Percentiles rank a stretch among this genome's conserved stretches.
Conservation (phyloP, 1,140 invertebrate species). For the Drosophila miranda region DNA sequence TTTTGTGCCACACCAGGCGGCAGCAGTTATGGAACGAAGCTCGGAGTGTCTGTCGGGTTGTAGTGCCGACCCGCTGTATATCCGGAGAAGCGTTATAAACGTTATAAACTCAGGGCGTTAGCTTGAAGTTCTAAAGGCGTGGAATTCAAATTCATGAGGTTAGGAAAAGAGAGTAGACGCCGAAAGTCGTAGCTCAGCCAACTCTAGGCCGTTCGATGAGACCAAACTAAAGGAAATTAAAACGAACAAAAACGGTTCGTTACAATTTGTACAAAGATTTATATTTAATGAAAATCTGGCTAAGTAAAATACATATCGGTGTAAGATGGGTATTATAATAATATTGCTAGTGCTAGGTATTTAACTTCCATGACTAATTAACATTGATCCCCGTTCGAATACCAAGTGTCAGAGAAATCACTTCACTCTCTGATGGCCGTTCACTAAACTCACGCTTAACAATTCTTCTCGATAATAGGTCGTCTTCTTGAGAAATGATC, state of each 20-base stretch:
- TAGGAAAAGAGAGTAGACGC: no score
- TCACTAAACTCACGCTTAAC: slow-evolving; percentile 64
- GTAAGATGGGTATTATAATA: slow-evolving; percentile 44
- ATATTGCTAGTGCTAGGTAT: slow-evolving; percentile 29
- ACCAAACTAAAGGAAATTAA: not conserved
- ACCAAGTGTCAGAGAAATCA: slow-evolving; percentile 69
- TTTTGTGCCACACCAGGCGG: no score
- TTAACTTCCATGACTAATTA: slow-evolving; percentile 48
- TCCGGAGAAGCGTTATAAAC: no score
- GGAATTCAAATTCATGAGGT: no score
- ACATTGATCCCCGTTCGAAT: slow-evolving; percentile 63
- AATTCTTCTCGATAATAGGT: slow-evolving; percentile 64
- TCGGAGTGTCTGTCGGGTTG: no score
- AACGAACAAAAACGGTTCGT: no score
- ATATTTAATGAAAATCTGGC: slow-evolving; percentile 59
- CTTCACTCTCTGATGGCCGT: slow-evolving; percentile 55
- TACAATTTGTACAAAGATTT: slow-evolving; percentile 49
- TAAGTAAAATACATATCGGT: slow-evolving; percentile 59
- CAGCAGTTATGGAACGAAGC: no score
- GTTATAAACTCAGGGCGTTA: no score
- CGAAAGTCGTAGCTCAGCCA: no score
- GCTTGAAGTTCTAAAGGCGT: no score
- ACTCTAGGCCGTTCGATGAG: no score
- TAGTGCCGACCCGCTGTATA: no score
- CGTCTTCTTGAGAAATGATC: slow-evolving; percentile 32